Base-by-base conservation (phyloP, 1,140 invertebrate species). In the Cotesia chilonis region DNA sequence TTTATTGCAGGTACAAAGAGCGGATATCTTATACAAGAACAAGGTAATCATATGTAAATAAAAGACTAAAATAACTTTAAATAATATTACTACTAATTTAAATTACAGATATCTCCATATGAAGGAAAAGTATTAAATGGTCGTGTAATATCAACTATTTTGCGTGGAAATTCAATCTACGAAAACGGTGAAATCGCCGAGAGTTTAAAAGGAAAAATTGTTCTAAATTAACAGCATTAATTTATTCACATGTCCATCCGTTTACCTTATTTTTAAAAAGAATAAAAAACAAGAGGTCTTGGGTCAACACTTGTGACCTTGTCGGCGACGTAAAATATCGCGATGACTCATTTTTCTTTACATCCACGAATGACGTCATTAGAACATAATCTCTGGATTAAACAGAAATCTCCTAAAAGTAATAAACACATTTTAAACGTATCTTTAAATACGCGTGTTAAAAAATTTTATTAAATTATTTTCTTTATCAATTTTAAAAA, bases 161-260 rank as follows among this genome's bases (percentile, higher is more conserved):
- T 92, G 9, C 83, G 90, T 20, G 91, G 91, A 2, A 81, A 88
- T 20, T 82, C 89, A 41, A 88, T 91, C 68, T 92, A 84, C 67
- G 79, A 88, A 57, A 75, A 88, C 73, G 86, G 83, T 37, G 76
- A 83, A 73, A 72, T 88, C 51, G 73, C 77, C 4, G 78, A 80
- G 10, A 70, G 74, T 66, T 86, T 87, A 3, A 78, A 75, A 70
- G 89, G 89, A 55, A 71, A 64, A 57, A 14, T 66, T 7, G 17
- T 64, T 64, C 28, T 57, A 17, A 71, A 66, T 68, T n/a, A 20
- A 68, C 3, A 10, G 28, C 47, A 17, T 41, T 17, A 9, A 66
- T 20, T 38, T 52, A n/a, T 20, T 52, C 51, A 66, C 10, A 20
- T 35, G 9, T 4, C 12, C 17, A 68, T 7, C 20, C 36, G n/a